These are phyloP conservation scores for Thymallus thymallus DNA, from an alignment of 2,113 vertebrate species.

Conservation along the genomic window DNA sequence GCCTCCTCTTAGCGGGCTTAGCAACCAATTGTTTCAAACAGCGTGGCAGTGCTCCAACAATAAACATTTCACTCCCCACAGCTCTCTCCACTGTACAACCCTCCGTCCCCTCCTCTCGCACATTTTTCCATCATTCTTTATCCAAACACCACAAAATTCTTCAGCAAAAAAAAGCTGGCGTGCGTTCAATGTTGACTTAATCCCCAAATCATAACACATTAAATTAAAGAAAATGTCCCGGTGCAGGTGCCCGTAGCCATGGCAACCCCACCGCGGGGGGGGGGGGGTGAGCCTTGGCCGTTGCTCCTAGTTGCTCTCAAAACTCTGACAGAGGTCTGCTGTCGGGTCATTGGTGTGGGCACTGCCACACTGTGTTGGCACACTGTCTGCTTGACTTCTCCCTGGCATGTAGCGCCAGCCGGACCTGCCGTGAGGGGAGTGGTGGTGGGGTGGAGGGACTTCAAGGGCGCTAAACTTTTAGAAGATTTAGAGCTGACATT, in stretches of 20 bases:
- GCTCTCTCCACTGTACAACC: slow-evolving; percentile 6
- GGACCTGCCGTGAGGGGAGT: too few relatives aligned
- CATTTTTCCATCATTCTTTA: slow-evolving; percentile 1
- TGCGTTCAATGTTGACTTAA: neutral
- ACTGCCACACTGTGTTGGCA: neutral
- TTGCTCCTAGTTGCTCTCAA: neutral
- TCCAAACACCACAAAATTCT: neutral
- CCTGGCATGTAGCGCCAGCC: neutral
- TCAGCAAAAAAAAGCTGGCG: neutral
- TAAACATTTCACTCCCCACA: neutral
- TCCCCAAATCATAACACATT: slow-evolving; percentile 5
- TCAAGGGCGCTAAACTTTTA: too few relatives aligned
- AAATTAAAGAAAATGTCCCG: neutral
- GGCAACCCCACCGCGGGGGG: neutral
- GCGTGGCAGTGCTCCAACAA: slow-evolving; percentile 18
- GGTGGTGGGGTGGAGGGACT: too few relatives aligned
- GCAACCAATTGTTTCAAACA: slow-evolving; percentile 20
- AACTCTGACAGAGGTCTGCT: neutral
- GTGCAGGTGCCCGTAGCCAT: neutral
- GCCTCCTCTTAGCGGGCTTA: slow-evolving; percentile 8
- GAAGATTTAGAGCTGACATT: too few relatives aligned
- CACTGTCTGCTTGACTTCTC: neutral
- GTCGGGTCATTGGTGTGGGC: neutral
- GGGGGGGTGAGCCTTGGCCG: too few relatives aligned
- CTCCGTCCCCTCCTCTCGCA: neutral